Conservation (phyloP, 2,888 invertebrate genomes). For the Argyra leucocephala region DNA sequence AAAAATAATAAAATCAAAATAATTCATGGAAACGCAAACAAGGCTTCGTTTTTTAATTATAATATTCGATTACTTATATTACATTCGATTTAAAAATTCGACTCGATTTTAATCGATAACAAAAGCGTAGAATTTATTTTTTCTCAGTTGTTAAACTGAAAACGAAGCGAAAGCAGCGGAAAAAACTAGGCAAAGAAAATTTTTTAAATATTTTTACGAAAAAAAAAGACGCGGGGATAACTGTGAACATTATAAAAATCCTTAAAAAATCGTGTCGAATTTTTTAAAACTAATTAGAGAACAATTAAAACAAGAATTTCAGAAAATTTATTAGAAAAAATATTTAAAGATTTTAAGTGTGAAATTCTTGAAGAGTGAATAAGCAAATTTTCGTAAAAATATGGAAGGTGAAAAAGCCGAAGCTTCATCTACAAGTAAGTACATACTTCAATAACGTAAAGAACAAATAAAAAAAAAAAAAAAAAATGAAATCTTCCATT, state of each 20-base stretch:
- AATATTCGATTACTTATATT: too few species aligned
- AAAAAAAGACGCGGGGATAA: slow-evolving; percentile 5
- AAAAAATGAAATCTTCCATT: neutral
- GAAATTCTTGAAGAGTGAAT: neutral
- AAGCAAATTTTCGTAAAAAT: slow-evolving; percentile 11
- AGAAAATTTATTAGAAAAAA: neutral
- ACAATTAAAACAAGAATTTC: neutral
- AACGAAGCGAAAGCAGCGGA: slow-evolving; percentile 6
- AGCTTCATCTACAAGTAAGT: slow-evolving; percentile 23
- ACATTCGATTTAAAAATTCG: too few species aligned
- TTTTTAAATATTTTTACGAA: slow-evolving; percentile 1
- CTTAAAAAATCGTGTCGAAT: slow-evolving; percentile 4
- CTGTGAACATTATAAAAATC: neutral
- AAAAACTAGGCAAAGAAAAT: neutral
- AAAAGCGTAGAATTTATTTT: neutral
- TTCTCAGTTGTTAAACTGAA: neutral
- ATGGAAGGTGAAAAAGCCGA: slow-evolving; percentile 16
- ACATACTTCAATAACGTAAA: neutral
- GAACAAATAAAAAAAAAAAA: neutral
- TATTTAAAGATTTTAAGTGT: neutral
- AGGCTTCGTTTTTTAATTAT: too few species aligned
- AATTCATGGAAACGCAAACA: too few species aligned
- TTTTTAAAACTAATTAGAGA: neutral
- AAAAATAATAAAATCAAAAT: too few species aligned
- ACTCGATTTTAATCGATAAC: neutral